A percentile compares a stretch with the other conserved stretches of the same genome.
These are phyloP conservation scores for Amphibalanus amphitrite DNA, from an alignment of 1,140 invertebrate genomes.

Conservation along the genomic window DNA sequence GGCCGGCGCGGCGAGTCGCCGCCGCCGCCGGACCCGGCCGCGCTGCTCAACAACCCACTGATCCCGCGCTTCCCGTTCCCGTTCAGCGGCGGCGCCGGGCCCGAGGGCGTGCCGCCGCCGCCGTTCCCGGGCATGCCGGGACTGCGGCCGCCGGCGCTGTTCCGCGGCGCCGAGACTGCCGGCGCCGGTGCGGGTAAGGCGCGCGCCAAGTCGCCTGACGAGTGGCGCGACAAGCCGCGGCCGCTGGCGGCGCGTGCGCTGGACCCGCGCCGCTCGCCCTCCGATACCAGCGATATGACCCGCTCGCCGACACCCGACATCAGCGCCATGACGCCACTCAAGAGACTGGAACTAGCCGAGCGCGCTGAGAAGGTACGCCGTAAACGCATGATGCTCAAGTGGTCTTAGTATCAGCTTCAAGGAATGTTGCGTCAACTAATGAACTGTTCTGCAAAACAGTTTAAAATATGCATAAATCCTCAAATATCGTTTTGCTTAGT, in stretches of 20 bases:
- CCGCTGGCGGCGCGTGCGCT: not conserved
- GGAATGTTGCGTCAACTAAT: too few relatives aligned
- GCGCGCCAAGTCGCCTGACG: not conserved
- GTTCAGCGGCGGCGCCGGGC: slow-evolving; percentile 17
- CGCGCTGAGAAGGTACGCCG: not conserved
- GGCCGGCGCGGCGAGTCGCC: slow-evolving; percentile 32
- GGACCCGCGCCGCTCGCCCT: not conserved
- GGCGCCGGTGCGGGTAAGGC: too few relatives aligned
- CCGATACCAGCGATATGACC: slow-evolving; percentile 9
- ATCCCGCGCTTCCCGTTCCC: slow-evolving; percentile 25
- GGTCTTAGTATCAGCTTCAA: too few relatives aligned
- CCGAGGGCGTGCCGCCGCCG: slow-evolving; percentile 30
- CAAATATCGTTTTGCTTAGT: too few relatives aligned
- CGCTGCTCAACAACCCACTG: slow-evolving; percentile 24
- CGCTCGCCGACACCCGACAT: slow-evolving; percentile 9
- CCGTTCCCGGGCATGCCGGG: slow-evolving; percentile 29
- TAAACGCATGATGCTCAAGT: too few relatives aligned
- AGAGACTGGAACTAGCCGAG: slow-evolving; percentile 3
- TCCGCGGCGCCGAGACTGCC: not conserved
- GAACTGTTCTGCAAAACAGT: too few relatives aligned
- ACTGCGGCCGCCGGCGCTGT: slow-evolving; percentile 25
- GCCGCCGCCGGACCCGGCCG: slow-evolving; percentile 37
- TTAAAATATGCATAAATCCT: too few relatives aligned
- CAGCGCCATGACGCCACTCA: slow-evolving; percentile 6
- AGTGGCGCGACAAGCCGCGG: not conserved